Percentiles rank a stretch among this genome's conserved stretches.
Evolutionary conservation across 2,113 vertebrate genomes (phyloP).

Genomic region (Panurus biarmicus): DNA sequence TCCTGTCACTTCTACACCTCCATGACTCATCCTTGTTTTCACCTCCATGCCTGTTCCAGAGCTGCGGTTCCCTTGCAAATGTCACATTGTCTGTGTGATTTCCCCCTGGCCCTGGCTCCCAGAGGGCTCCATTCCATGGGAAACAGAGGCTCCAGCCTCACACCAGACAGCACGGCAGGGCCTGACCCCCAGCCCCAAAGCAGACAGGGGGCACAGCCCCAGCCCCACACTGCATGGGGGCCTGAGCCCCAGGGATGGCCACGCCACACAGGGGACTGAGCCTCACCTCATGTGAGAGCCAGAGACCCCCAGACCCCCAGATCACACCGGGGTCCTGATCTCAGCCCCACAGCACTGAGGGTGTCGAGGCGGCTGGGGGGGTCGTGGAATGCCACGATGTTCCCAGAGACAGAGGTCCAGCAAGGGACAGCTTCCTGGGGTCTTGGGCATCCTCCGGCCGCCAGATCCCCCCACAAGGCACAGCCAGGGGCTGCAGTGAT

Average conservation of each 20-base stretch:
- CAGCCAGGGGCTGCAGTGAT: no score
- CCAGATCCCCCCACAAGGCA: no score
- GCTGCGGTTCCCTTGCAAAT: accelerated
- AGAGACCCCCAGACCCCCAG: neutral
- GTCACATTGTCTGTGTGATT: accelerated
- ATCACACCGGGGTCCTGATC: neutral
- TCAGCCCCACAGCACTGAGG: neutral
- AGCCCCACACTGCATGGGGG: neutral
- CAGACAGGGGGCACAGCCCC: neutral
- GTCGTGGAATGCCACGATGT: no score
- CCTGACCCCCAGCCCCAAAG: neutral
- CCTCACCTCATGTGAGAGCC: neutral
- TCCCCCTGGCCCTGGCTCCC: neutral
- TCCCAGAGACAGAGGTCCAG: no score
- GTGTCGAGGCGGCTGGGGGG: no score
- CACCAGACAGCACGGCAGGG: accelerated
- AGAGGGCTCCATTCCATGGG: accelerated
- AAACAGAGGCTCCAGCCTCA: neutral
- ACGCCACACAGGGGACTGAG: neutral
- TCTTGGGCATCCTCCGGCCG: no score
- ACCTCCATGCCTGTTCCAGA: neutral
- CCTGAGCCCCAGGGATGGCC: neutral
- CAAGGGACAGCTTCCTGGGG: no score
- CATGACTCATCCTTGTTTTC: neutral
- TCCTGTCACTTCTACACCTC: neutral